Evolutionary conservation across 2,888 invertebrate genomes (phyloP).

Genomic region (Oligia latruncula): DNA sequence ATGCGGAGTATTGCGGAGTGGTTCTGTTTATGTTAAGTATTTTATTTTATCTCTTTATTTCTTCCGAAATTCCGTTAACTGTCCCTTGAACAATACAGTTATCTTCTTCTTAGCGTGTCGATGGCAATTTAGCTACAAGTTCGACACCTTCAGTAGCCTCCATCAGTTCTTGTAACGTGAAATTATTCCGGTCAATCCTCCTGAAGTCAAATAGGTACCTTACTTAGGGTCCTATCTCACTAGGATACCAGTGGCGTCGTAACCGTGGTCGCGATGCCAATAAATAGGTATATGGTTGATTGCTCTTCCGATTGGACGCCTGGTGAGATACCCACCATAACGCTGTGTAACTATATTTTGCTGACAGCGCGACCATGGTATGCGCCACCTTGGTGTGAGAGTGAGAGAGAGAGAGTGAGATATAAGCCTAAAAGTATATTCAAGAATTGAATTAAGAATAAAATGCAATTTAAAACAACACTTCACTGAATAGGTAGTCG

Average conservation of each 20-base stretch:
- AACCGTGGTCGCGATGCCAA: too few relatives aligned
- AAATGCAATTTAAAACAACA: not conserved
- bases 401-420: too few relatives aligned
- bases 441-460: not conserved
- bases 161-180: too few relatives aligned
- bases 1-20: not conserved
- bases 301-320: too few relatives aligned
- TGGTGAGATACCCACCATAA: too few relatives aligned
- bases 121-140: not conserved
- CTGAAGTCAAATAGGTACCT: not conserved
- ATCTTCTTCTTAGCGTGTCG: not conserved
- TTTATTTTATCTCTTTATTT: not conserved
- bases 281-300: too few relatives aligned
- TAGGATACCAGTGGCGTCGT: too few relatives aligned
- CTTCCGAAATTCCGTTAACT: not conserved
- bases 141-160: not conserved
- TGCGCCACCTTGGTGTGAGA: too few relatives aligned
- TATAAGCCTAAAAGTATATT: not conserved
- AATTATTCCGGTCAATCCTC: too few relatives aligned
- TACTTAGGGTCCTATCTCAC: too few relatives aligned
- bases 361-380: too few relatives aligned
- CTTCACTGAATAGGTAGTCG: not conserved
- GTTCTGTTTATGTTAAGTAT: not conserved
- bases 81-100: not conserved
- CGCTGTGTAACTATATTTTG: too few relatives aligned